Conservation (phyloP, 2,113 vertebrate species). For the Hippocampus zosterae region DNA sequence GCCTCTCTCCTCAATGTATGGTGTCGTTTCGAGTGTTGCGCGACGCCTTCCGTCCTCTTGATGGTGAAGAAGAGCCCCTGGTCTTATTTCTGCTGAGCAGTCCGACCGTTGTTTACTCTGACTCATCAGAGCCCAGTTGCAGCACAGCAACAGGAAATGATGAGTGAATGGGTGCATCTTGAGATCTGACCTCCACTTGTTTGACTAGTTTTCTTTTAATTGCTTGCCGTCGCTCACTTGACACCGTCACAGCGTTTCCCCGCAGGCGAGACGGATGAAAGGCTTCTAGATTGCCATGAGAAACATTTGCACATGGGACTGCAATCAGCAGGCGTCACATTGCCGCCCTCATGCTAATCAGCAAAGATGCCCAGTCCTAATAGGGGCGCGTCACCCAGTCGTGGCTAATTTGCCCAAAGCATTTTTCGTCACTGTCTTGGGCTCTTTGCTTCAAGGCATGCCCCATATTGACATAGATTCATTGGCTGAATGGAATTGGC, state of each 20-base stretch:
- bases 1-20: slow-evolving; percentile 44
- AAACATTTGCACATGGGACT: slow-evolving; percentile 43
- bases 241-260: slow-evolving; percentile 61
- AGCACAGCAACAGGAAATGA: slow-evolving; percentile 63
- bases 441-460: neutral
- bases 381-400: slow-evolving; percentile 9
- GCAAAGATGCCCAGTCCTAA: slow-evolving; percentile 30
- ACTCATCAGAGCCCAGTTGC: slow-evolving; percentile 55
- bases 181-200: slow-evolving; percentile 71
- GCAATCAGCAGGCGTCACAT: slow-evolving; percentile 47
- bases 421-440: slow-evolving; percentile 1
- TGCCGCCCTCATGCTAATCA: slow-evolving; percentile 48
- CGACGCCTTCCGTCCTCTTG: slow-evolving; percentile 16
- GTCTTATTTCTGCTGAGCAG: slow-evolving; percentile 24
- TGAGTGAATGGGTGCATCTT: slow-evolving; percentile 71
- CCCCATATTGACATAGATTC: slow-evolving; percentile 7
- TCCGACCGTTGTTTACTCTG: slow-evolving; percentile 28
- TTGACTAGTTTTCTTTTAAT: slow-evolving; percentile 71
- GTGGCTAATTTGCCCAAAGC: neutral
- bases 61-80: slow-evolving; percentile 25
- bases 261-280: slow-evolving; percentile 60
- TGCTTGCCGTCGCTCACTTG: slow-evolving; percentile 68
- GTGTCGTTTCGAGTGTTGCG: slow-evolving; percentile 24
- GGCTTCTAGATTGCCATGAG: slow-evolving; percentile 45
- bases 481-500: slow-evolving; percentile 45